Conservation (phyloP, 2,888 invertebrate species). For the Sympetrum striolatum region DNA sequence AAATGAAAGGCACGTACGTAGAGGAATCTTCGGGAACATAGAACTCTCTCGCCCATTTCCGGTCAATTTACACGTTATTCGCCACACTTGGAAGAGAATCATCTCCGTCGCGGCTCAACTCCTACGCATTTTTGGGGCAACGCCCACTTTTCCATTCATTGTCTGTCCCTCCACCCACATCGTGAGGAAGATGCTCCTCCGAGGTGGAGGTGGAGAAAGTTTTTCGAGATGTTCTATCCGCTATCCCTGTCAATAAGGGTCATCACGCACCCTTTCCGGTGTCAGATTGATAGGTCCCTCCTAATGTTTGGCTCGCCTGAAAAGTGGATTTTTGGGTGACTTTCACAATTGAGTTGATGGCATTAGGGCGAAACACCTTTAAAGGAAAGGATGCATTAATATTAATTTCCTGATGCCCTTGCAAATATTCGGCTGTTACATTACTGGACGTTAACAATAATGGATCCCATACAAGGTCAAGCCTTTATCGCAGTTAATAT, state of each 20-base stretch:
- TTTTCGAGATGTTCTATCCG: neutral
- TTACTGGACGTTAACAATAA: too few relatives aligned
- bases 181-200: neutral
- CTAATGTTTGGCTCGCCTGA: neutral
- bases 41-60: neutral
- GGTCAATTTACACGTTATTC: constrained; percentile 27
- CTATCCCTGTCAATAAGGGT: constrained; percentile 7
- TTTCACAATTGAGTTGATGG: neutral
- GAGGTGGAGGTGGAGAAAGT: neutral
- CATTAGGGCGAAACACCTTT: neutral
- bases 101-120: neutral
- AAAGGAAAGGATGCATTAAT: neutral
- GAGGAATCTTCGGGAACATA: neutral
- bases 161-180: neutral
- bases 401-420: too few relatives aligned
- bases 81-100: constrained; percentile 4
- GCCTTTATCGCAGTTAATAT: too few relatives aligned
- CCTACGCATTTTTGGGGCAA: neutral
- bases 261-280: constrained; percentile 6
- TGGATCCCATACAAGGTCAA: too few relatives aligned
- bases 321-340: neutral
- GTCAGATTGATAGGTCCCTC: neutral
- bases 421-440: neutral
- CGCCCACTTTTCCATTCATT: constrained; percentile 22
- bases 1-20: too few relatives aligned